Conservation (phyloP, 2,113 vertebrate genomes). For the Eudyptes chrysolophus region DNA sequence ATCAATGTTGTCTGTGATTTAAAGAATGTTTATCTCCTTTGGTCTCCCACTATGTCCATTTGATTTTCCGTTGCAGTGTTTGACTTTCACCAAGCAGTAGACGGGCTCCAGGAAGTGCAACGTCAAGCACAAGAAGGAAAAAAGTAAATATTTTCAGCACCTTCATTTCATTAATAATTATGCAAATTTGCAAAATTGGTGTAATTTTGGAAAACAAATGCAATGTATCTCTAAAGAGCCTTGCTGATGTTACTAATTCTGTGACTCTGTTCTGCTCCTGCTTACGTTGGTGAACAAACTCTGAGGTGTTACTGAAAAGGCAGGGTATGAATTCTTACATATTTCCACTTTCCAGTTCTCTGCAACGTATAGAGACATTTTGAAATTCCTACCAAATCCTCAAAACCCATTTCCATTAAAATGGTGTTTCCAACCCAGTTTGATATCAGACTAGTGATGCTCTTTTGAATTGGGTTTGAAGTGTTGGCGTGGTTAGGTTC, state of each 20-base stretch:
- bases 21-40: background rate
- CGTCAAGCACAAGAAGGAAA: slow-evolving; percentile 95
- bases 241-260: background rate
- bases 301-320: background rate
- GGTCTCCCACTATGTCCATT: background rate
- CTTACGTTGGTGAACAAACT: background rate
- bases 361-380: background rate
- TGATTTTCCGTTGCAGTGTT: slow-evolving; percentile 81
- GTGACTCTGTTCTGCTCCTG: background rate
- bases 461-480: background rate
- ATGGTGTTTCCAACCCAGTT: background rate
- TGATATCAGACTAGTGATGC: background rate
- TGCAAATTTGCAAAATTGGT: background rate
- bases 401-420: background rate
- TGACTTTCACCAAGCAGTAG: slow-evolving; percentile 96
- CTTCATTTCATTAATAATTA: background rate
- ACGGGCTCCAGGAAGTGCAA: slow-evolving; percentile 94
- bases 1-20: background rate
- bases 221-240: background rate
- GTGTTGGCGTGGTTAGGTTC: background rate
- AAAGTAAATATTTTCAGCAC: slow-evolving; percentile 80
- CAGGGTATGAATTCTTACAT: background rate
- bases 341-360: background rate
- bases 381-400: background rate
- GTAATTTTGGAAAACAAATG: background rate